Evolutionary conservation across 2,797 vertebrate species (phyloP).

Genomic region (Myripristis murdjan): DNA sequence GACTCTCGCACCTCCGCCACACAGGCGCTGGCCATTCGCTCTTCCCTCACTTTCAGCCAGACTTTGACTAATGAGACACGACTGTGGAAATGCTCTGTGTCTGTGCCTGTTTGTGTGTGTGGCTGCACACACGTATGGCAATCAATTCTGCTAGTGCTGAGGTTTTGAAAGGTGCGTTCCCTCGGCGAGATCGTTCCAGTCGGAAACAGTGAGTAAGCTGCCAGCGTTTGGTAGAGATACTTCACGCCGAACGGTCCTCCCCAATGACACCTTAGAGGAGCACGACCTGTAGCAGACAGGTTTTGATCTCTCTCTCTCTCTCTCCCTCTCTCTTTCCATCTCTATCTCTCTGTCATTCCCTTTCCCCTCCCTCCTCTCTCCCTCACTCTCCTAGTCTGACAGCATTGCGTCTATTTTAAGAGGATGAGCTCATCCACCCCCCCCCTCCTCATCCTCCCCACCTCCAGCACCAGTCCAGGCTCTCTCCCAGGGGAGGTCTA

Average conservation of each 20-base stretch:
- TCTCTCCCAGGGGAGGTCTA: constrained; percentile 70
- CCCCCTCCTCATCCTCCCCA: constrained; percentile 33
- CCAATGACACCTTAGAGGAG: not conserved
- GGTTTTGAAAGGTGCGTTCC: not conserved
- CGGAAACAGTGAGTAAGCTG: no score
- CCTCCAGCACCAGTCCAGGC: constrained; percentile 60
- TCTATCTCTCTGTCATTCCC: constrained; percentile 14
- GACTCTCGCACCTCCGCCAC: constrained; percentile 65
- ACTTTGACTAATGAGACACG: constrained; percentile 67
- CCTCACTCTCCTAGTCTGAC: constrained; percentile 72
- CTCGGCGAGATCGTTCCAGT: constrained; percentile 1
- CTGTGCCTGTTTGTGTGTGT: constrained; percentile 26
- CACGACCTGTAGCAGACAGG: not conserved
- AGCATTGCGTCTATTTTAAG: constrained; percentile 77
- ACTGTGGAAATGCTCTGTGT: constrained; percentile 40
- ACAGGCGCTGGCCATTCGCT: constrained; percentile 46
- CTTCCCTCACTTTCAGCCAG: constrained; percentile 59
- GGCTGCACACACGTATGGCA: constrained; percentile 1
- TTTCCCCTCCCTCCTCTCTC: constrained; percentile 48
- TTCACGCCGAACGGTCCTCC: no score
- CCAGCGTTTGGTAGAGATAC: no score
- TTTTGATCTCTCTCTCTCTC: not conserved
- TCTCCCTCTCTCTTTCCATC: not conserved
- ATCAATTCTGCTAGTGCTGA: not conserved
- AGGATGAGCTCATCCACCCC: constrained; percentile 78